These are phyloP conservation scores for Melanotus villosus DNA, from an alignment of 2,888 invertebrate genomes.

Conservation along the genomic window DNA sequence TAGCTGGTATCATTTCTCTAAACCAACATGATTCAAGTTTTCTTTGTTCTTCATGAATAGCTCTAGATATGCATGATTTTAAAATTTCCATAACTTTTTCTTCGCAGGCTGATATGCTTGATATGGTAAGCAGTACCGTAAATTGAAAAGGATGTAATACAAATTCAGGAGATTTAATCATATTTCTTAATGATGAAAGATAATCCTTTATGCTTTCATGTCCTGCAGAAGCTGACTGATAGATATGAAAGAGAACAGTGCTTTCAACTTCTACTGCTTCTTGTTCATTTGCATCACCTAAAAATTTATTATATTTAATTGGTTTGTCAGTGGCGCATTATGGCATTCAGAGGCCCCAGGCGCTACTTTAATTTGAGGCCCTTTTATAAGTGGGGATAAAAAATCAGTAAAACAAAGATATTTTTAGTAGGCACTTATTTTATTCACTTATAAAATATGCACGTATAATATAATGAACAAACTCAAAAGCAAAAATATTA, in stretches of 20 bases:
- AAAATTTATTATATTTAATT: slow-evolving; percentile 31
- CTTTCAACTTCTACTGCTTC: slow-evolving; percentile 75
- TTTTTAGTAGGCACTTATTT: too few relatives aligned
- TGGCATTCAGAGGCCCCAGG: too few relatives aligned
- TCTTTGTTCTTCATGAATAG: slow-evolving; percentile 62
- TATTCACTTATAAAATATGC: too few relatives aligned
- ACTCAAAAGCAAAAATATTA: too few relatives aligned
- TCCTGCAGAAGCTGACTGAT: slow-evolving; percentile 67
- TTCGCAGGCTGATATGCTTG: slow-evolving; percentile 68
- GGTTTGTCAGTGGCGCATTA: too few relatives aligned
- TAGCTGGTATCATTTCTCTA: slow-evolving; percentile 66
- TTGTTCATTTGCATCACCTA: slow-evolving; percentile 68
- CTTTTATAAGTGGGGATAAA: too few relatives aligned
- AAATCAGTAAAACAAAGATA: too few relatives aligned
- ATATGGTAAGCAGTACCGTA: slow-evolving; percentile 72
- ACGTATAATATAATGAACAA: too few relatives aligned
- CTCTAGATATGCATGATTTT: slow-evolving; percentile 59
- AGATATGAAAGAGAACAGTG: slow-evolving; percentile 74
- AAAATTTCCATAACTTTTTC: slow-evolving; percentile 67
- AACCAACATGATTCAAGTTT: slow-evolving; percentile 71
- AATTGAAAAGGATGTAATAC: slow-evolving; percentile 76
- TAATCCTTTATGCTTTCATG: slow-evolving; percentile 69
- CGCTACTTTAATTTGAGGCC: too few relatives aligned
- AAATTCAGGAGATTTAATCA: slow-evolving; percentile 72
- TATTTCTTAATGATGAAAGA: slow-evolving; percentile 68